These are phyloP conservation scores for Rhinoderma darwinii DNA, from an alignment of 2,113 vertebrate species.

Conservation along the genomic window DNA sequence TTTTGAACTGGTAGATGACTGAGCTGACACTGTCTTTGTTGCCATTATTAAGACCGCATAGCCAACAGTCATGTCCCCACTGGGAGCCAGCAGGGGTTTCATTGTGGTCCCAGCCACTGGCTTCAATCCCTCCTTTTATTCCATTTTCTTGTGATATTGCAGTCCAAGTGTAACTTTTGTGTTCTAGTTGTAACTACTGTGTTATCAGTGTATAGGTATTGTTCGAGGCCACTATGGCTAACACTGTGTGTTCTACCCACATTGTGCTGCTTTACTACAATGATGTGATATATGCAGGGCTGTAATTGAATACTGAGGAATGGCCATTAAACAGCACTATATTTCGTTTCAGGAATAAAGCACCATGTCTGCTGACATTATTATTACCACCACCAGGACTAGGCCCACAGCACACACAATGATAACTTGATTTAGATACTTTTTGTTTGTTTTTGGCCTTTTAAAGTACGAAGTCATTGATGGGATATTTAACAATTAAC, in stretches of 20 bases:
- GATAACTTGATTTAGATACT: not conserved
- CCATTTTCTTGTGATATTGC: conserved; percentile 43
- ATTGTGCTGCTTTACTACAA: not conserved
- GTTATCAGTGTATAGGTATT: conserved; percentile 17
- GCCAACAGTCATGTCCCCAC: conserved; percentile 32
- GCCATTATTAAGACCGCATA: conserved; percentile 40
- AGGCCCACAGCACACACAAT: not conserved
- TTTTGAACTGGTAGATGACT: conserved; percentile 27
- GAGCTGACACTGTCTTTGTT: conserved; percentile 36
- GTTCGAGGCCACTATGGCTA: conserved; percentile 9
- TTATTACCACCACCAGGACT: not conserved
- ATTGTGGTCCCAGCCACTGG: conserved; percentile 34
- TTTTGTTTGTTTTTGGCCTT: not conserved
- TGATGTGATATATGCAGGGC: conserved; percentile 1
- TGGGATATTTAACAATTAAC: not conserved
- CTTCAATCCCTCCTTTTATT: conserved; percentile 33
- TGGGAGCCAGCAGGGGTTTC: conserved; percentile 24
- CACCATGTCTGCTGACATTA: not conserved
- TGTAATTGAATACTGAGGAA: conserved; percentile 1
- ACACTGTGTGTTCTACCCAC: not conserved
- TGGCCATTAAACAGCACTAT: conserved; percentile 10
- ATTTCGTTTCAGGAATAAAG: not conserved
- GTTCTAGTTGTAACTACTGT: conserved; percentile 40
- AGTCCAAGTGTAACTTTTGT: conserved; percentile 54
- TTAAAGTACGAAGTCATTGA: not conserved